Percentiles rank a stretch among this genome's conserved stretches.
phyloP scores from a whole-genome alignment of 1,140 invertebrate species.

The Coelopa frigida region DNA sequence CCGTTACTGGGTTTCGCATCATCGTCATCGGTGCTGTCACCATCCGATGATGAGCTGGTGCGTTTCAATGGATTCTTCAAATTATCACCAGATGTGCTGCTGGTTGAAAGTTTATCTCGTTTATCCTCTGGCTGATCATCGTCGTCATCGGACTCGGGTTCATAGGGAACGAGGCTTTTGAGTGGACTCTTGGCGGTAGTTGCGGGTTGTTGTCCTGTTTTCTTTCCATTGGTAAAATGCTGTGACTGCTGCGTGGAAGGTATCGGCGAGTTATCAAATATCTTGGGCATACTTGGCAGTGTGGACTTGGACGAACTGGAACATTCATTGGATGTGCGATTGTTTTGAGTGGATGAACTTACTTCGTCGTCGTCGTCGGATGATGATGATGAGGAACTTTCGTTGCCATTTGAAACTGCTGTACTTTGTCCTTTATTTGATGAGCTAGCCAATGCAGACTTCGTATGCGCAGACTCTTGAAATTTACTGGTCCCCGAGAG shows the following conservation, averaged over 20 bases:
- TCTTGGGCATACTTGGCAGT: slow-evolving; percentile 26
- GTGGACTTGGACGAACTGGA: slow-evolving; percentile 1
- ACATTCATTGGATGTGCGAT: slow-evolving; percentile 2
- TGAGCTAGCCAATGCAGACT: slow-evolving; percentile 24
- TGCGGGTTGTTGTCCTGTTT: no score
- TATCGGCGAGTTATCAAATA: no score
- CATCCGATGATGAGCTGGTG: slow-evolving; percentile 19
- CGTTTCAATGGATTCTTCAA: slow-evolving; percentile 26
- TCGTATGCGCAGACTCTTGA: slow-evolving; percentile 28
- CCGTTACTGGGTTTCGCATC: slow-evolving; percentile 16
- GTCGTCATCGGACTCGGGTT: slow-evolving; percentile 40
- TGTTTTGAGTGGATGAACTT: slow-evolving; percentile 4
- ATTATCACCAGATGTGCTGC: background rate
- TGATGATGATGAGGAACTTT: slow-evolving; percentile 39
- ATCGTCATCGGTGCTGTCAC: slow-evolving; percentile 13
- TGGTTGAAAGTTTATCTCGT: background rate
- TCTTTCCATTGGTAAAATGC: no score
- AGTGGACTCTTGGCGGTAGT: slow-evolving; percentile 11
- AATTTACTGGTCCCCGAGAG: slow-evolving; percentile 26
- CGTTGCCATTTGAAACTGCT: slow-evolving; percentile 30
- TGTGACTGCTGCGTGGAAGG: no score
- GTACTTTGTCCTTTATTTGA: slow-evolving; percentile 24
- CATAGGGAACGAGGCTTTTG: slow-evolving; percentile 42
- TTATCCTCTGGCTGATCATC: slow-evolving; percentile 12
- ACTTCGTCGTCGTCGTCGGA: slow-evolving; percentile 18